phyloP scores from a whole-genome alignment of 2,113 vertebrate genomes.

The Phainopepla nitens region DNA sequence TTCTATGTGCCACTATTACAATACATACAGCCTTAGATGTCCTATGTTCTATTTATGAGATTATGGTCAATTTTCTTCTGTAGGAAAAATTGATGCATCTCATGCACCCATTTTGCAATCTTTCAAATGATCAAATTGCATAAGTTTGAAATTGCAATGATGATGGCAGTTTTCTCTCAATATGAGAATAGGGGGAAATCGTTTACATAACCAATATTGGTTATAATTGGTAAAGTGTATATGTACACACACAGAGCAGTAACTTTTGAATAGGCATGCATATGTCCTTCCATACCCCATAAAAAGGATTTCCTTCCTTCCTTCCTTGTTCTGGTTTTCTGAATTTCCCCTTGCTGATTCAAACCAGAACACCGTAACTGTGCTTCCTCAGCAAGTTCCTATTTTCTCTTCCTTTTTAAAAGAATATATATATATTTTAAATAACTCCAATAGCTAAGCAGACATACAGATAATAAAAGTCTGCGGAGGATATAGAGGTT shows the following conservation, averaged over 20 bases:
- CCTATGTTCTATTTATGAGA: not conserved
- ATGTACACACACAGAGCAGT: not conserved
- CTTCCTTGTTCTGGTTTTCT: not conserved
- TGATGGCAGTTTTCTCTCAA: not conserved
- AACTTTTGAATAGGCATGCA: not conserved
- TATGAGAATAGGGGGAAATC: not conserved
- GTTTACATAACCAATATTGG: not conserved
- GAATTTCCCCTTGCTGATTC: not conserved
- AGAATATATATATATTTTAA: not conserved
- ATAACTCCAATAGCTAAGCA: not conserved
- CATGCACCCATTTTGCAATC: accelerated
- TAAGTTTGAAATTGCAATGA: not conserved
- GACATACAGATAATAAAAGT: not conserved
- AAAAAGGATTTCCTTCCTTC: not conserved
- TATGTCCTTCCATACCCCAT: not conserved
- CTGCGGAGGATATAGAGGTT: constrained; percentile 5
- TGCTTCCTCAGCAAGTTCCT: not conserved
- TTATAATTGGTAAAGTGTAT: too few species aligned
- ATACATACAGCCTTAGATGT: not conserved
- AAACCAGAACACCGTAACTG: not conserved
- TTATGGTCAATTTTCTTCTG: not conserved
- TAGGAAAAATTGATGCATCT: not conserved
- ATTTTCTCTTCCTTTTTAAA: not conserved
- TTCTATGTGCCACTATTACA: not conserved
- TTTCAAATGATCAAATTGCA: not conserved